These are phyloP conservation scores for Dasysyrphus tricinctus DNA, from an alignment of 2,888 invertebrate species.

Conservation along the genomic window DNA sequence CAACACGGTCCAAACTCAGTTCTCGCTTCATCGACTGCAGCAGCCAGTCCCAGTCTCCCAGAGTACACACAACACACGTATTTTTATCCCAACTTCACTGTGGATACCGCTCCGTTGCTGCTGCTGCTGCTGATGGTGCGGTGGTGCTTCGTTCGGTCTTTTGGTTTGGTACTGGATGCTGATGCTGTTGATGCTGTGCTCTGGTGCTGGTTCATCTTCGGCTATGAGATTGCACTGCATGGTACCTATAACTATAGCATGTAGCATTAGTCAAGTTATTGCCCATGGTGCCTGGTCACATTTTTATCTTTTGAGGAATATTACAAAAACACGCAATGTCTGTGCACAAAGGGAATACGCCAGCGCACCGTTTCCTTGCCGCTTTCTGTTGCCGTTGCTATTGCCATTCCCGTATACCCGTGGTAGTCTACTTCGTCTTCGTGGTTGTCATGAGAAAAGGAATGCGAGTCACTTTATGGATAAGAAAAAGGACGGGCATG, in stretches of 20 bases:
- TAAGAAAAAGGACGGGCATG: conserved; percentile 27
- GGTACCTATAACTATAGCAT: conserved; percentile 72
- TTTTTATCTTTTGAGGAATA: conserved; percentile 83
- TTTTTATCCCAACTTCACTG: conserved; percentile 60
- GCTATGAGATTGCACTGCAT: conserved; percentile 56
- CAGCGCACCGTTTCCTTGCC: conserved; percentile 48
- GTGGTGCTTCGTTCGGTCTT: conserved; percentile 6
- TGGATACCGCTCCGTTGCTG: conserved; percentile 35
- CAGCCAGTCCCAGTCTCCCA: conserved; percentile 2
- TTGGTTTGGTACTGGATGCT: background rate
- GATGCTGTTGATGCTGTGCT: conserved; percentile 41
- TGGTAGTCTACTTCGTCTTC: conserved; percentile 43
- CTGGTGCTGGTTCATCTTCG: conserved; percentile 47
- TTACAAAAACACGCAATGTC: conserved; percentile 83
- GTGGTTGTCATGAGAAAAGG: conserved; percentile 69
- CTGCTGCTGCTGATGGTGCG: conserved; percentile 42
- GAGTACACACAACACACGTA: conserved; percentile 41
- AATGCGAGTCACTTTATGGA: conserved; percentile 68
- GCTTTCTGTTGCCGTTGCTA: conserved; percentile 30
- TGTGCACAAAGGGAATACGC: conserved; percentile 76
- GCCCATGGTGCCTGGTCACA: conserved; percentile 80
- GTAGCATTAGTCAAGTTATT: conserved; percentile 75
- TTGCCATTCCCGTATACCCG: conserved; percentile 29
- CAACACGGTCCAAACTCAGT: conserved; percentile 38
- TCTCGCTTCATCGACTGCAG: conserved; percentile 61